Percentiles rank a stretch among this genome's conserved stretches.
Conservation (phyloP, 2,888 invertebrate genomes). For the Scrobipalpa costella region DNA sequence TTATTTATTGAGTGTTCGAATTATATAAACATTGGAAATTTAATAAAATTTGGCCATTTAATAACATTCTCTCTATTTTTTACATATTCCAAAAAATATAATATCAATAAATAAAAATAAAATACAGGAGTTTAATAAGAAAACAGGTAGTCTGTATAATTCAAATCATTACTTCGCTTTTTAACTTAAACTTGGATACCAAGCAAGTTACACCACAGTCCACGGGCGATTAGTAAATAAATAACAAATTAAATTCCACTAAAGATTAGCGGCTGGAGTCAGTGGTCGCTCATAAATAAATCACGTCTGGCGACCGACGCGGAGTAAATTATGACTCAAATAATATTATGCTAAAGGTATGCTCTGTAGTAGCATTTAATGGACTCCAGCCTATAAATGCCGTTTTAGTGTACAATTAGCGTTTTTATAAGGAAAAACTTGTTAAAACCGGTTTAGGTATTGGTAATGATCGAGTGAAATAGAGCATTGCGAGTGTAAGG, state of each 20-base stretch:
- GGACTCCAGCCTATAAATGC: conserved; percentile 24
- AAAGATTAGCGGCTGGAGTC: conserved; percentile 71
- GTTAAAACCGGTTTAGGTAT: conserved; percentile 7
- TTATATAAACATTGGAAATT: background rate
- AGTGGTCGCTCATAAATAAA: conserved; percentile 74
- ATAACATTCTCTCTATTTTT: background rate
- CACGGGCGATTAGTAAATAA: conserved; percentile 68
- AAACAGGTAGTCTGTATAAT: no score
- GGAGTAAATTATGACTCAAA: conserved; percentile 74
- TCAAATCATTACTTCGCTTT: no score
- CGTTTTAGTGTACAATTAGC: conserved; percentile 22
- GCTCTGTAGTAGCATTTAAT: conserved; percentile 32
- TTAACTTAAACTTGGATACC: conserved; percentile 32
- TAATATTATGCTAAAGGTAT: conserved; percentile 72
- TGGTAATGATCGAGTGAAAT: background rate
- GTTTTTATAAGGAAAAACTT: conserved; percentile 19
- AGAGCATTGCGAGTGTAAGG: conserved; percentile 7
- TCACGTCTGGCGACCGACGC: conserved; percentile 63
- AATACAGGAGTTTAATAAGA: no score
- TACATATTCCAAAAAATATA: no score
- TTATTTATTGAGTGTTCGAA: background rate
- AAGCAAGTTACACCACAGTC: conserved; percentile 36
- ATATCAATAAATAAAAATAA: no score
- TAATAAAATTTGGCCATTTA: background rate
- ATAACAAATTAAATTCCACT: conserved; percentile 75